Evolutionary conservation across 2,888 invertebrate species (phyloP), one percentile per base, ranked within the genome.

Genomic region (Seira ritae): DNA sequence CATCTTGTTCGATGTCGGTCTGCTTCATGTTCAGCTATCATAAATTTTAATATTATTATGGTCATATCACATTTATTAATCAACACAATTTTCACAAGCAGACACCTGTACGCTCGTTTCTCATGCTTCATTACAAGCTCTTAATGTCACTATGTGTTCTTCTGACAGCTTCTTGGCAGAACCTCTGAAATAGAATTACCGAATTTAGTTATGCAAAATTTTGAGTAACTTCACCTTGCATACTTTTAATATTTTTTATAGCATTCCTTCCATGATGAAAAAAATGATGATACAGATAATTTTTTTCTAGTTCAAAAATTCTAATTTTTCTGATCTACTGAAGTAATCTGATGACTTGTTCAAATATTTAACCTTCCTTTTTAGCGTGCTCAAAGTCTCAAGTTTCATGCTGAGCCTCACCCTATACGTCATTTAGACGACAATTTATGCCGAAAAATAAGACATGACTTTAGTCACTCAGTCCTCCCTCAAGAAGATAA

Each of bases 351-450:
- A n/a, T n/a, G n/a, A n/a, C 42, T 4, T 20, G 70, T 70, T 42
- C 42, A 42, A 42, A 42, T 8, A 42, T 42, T 42, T 42, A 70
- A 70, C 70, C 70, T 70, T 70, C 70, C n/a, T 20, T n/a, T 46
- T 67, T 19, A n/a, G 19, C 17, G 20, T 68, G 37, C 6, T 67
- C 23, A 67, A 17, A 19, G n/a, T n/a, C 42, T 42, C 6, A 42
- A 60, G 46, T 19, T 78, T 62, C 79, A 79, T 67, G 79, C 79
- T 72, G 79, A 66, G 79, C 79, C 79, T 79, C 79, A 79, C 79
- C 79, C 78, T 72, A 12, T 22, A 72, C 37, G 79, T 79, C 79
- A 79, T 79, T 72, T 67, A 67, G 8, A 55, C 42, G 20, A 37
- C 72, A 79, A 79, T 79, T 79, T 79, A 79, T 79, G 79, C 66